These are phyloP conservation scores for Gulo gulo DNA, from an alignment of 2,113 vertebrate species.

Conservation along the genomic window DNA sequence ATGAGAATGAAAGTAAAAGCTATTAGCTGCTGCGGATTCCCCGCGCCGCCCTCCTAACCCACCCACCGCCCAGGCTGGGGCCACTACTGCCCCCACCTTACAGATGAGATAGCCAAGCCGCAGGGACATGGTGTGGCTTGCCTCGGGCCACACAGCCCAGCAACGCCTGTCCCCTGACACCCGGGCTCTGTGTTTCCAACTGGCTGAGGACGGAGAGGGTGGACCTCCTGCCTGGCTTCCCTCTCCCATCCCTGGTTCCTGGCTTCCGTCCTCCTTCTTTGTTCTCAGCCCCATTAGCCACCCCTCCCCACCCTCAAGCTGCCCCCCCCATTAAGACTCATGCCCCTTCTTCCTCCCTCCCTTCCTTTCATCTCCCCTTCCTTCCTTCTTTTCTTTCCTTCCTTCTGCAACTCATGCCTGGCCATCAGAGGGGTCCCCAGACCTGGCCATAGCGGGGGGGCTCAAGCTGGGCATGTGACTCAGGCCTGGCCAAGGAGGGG, in stretches of 20 bases:
- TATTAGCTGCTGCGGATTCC: not conserved
- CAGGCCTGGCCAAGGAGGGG: not conserved
- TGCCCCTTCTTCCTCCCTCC: not conserved
- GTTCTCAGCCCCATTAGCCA: no score
- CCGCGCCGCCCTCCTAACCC: not conserved
- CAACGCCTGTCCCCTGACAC: not conserved
- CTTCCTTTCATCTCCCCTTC: not conserved
- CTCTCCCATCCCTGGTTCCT: not conserved
- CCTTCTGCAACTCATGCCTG: not conserved
- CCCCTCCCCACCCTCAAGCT: no score
- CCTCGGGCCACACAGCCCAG: not conserved
- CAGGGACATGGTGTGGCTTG: not conserved
- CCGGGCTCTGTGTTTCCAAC: not conserved
- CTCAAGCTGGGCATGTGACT: not conserved
- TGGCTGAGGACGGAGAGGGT: not conserved
- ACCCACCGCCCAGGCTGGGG: no score
- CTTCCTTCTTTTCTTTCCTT: no score
- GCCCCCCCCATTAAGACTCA: not conserved
- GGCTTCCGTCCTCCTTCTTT: not conserved
- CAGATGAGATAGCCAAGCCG: not conserved
- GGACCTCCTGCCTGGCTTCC: rapidly evolving
- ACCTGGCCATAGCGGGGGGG: not conserved
- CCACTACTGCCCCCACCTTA: not conserved
- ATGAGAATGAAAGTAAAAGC: not conserved
- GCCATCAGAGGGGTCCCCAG: not conserved